These are phyloP conservation scores for Chaetophractus vellerosus DNA, from an alignment of 2,797 vertebrate genomes.

Conservation along the genomic window DNA sequence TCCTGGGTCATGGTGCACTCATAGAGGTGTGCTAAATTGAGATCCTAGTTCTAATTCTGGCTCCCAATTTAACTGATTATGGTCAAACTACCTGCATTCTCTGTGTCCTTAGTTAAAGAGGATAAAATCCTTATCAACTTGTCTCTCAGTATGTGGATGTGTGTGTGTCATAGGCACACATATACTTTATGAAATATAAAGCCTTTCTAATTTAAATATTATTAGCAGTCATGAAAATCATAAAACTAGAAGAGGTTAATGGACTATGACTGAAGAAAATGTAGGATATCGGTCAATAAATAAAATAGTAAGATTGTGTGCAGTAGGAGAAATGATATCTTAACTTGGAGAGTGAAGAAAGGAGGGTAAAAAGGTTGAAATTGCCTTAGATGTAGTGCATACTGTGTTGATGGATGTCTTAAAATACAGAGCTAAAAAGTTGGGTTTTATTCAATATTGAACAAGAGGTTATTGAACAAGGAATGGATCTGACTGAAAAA, in stretches of 20 bases:
- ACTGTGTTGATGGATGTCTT: neutral
- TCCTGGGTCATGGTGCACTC: neutral
- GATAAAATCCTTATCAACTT: neutral
- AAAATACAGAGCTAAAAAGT: neutral
- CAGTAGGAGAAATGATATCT: conserved; percentile 22
- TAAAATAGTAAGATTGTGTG: neutral
- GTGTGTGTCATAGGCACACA: neutral
- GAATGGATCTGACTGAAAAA: neutral
- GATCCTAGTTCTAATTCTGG: neutral
- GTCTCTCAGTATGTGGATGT: neutral
- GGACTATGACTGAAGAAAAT: neutral
- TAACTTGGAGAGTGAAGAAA: neutral
- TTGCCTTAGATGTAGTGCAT: neutral
- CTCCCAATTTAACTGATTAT: neutral
- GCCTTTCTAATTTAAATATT: neutral
- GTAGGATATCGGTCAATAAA: neutral
- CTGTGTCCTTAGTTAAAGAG: neutral
- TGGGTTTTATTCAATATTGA: conserved; percentile 55
- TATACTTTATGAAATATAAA: conserved; percentile 16
- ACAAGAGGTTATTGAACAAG: conserved; percentile 51
- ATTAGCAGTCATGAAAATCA: neutral
- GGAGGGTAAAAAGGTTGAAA: neutral
- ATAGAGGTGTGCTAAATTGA: neutral
- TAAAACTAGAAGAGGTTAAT: conserved; percentile 4
- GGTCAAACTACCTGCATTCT: neutral